Evolutionary conservation across 2,888 invertebrate genomes (phyloP).

Genomic region (Helicoverpa assulta): DNA sequence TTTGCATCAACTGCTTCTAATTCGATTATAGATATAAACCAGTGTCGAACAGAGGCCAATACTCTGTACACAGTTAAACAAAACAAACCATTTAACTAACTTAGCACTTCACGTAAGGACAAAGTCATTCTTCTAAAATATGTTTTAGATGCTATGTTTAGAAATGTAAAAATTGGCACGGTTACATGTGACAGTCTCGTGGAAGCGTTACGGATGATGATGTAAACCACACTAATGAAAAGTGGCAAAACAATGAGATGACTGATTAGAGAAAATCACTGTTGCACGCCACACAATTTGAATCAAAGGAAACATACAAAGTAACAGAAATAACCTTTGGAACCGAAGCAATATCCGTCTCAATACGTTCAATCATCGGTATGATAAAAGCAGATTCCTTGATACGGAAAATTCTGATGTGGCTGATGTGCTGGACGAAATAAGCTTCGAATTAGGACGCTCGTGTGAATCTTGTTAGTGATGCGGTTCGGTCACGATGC

Average conservation of each 20-base stretch:
- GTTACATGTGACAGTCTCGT: conserved; percentile 7
- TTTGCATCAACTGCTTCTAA: conserved; percentile 8
- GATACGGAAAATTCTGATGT: conserved; percentile 48
- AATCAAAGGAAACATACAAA: conserved; percentile 11
- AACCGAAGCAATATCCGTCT: conserved; percentile 25
- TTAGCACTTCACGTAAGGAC: conserved; percentile 27
- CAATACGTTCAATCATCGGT: conserved; percentile 34
- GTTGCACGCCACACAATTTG: conserved; percentile 10
- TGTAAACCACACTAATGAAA: not conserved
- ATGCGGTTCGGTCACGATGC: conserved; percentile 48
- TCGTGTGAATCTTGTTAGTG: conserved; percentile 51
- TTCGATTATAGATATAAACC: conserved; percentile 1
- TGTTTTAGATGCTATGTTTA: conserved; percentile 27
- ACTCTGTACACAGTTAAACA: conserved; percentile 31
- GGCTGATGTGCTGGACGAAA: conserved; percentile 20
- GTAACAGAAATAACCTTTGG: conserved; percentile 15
- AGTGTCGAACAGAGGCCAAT: conserved; percentile 26
- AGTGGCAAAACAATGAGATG: not conserved
- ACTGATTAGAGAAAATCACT: not conserved
- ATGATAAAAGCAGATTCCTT: conserved; percentile 45
- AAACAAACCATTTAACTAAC: conserved; percentile 39
- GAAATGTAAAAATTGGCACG: conserved; percentile 18
- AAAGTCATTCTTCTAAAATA: conserved; percentile 6
- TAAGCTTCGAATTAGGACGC: conserved; percentile 47
- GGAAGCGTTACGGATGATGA: not conserved